Base-by-base conservation (phyloP, 2,888 invertebrate genomes). In the Acanthopleura granulata region DNA sequence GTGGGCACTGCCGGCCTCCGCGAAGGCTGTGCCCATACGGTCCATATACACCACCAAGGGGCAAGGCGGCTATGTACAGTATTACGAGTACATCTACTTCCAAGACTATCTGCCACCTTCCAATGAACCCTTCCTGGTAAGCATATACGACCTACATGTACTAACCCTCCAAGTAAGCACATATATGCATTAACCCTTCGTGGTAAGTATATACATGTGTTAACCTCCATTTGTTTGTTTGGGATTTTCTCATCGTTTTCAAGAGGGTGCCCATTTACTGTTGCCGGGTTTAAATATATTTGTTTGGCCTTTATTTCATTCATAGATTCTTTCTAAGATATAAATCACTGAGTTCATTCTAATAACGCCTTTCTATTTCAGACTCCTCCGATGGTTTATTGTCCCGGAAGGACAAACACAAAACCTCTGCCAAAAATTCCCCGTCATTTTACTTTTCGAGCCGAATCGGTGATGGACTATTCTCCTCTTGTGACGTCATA, bases 381-480 rank as follows among this genome's bases (percentile, higher is more conserved):
- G 57, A 57, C 57, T n/a, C 57, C 57, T 22, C 57, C 57, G 6
- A 57, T 57, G 57, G 57, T 57, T n/a, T 57, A 57, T 12, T 57
- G 57, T 12, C n/a, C 18, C 4, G 57, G 57, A 57, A 18, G 57
- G n/a, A 6, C 18, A 57, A 18, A 57, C 18, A 57, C 57, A 22
- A 57, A 57, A 57, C n/a, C 57, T 57, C 57, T 57, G 22, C 57
- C 57, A 57, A 22, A 57, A 57, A 18, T 57, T 22, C 57, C 57
- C 18, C 57, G 57, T 12, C 57, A 22, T 57, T 57, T 57, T 57
- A 22, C 22, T 4, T 57, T n/a, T 12, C 18, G n/a, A 1, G 57
- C 57, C 18, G 57, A 57, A 57, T n/a, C n/a, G 3, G 57, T 57
- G 18, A 57, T 57, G 57, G 18, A 18, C 22, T 18, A 57, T 57